A percentile compares a stretch with the other conserved stretches of the same genome.
Evolutionary conservation across 2,888 invertebrate species (phyloP).

Genomic region (Parnassius smintheus): DNA sequence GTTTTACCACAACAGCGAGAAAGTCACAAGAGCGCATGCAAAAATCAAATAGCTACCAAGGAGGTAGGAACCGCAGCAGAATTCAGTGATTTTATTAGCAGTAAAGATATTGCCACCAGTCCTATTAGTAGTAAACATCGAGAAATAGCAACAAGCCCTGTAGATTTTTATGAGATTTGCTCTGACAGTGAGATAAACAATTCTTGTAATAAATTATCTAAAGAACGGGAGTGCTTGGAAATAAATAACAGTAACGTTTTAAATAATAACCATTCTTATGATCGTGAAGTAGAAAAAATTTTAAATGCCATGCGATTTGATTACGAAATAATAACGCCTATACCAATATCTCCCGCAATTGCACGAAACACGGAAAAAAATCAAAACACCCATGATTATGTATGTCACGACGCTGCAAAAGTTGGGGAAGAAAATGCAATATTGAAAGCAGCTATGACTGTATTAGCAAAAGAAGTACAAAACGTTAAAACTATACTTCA

Average conservation of each 20-base stretch:
- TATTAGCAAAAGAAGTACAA: conserved; percentile 39
- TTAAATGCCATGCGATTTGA: conserved; percentile 52
- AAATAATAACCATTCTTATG: conserved; percentile 38
- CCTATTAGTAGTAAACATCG: not conserved
- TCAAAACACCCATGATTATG: conserved; percentile 13
- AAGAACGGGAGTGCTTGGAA: conserved; percentile 41
- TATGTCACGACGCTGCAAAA: conserved; percentile 40
- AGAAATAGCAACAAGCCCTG: conserved; percentile 31
- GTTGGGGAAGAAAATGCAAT: conserved; percentile 40
- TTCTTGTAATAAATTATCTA: conserved; percentile 24
- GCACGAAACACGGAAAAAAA: conserved; percentile 24
- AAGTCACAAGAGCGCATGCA: not conserved
- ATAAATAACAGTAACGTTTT: conserved; percentile 47
- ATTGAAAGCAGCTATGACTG: conserved; percentile 35
- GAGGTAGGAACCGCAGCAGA: conserved; percentile 1
- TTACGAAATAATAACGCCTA: conserved; percentile 51
- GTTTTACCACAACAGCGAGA: no score
- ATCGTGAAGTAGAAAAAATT: conserved; percentile 60
- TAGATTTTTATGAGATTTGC: not conserved
- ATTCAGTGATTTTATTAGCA: not conserved
- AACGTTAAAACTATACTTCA: conserved; percentile 40
- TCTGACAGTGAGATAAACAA: conserved; percentile 12
- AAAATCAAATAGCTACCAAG: not conserved
- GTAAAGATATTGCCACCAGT: conserved; percentile 15
- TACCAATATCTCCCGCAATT: conserved; percentile 53